Conservation (phyloP, 2,113 vertebrate genomes). For the Empidonax alnorum region DNA sequence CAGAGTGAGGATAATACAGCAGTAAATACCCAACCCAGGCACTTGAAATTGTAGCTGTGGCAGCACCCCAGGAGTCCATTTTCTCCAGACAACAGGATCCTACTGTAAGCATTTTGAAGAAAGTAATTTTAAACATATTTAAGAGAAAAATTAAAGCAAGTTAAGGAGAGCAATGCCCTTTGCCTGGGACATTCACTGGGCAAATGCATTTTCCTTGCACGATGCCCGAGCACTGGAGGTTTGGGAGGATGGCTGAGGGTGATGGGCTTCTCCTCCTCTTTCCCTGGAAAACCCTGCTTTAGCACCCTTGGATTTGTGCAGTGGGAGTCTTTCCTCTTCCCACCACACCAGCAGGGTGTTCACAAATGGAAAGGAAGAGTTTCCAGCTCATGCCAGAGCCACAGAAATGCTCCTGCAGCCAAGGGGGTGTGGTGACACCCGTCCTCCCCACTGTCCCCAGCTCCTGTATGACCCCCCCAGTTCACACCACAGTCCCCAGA, state of each 20-base stretch:
- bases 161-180: neutral
- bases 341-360: neutral
- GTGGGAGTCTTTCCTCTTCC: neutral
- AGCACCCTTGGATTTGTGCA: fast-evolving
- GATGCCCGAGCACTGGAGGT: fast-evolving
- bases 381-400: neutral
- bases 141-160: neutral
- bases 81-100: neutral
- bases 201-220: neutral
- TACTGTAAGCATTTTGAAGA: neutral
- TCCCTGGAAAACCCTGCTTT: fast-evolving
- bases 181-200: neutral
- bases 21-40: neutral
- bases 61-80: neutral
- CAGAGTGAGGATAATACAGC: neutral
- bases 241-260: neutral
- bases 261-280: neutral
- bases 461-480: neutral
- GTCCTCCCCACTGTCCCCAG: neutral
- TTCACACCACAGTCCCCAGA: neutral
- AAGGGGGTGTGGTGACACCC: fast-evolving
- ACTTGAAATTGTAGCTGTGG: neutral
- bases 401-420: neutral
- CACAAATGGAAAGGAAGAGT: neutral
- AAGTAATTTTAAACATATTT: neutral